Evolutionary conservation across 2,797 vertebrate species (phyloP), one percentile per base, ranked within the genome.

Genomic region (Sylvia borin): DNA sequence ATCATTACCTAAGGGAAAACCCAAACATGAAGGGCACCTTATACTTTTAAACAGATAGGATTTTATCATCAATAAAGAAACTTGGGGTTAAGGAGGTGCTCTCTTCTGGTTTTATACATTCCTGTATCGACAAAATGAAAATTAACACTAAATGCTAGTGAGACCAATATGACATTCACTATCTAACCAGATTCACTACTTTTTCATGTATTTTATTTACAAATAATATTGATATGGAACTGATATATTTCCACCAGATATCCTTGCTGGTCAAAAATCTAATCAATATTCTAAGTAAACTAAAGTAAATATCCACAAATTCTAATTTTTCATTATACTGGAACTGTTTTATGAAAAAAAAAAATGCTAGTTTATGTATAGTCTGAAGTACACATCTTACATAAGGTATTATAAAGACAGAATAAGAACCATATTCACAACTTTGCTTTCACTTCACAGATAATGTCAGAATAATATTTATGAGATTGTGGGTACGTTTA

Each of bases 401-500:
- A 55, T 61, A 82, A 87, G 11, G 21, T 51, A 87, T 50, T 65
- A 71, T 25, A 68, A 74, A 89, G 60, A 40, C 57, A 91, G 71
- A 91, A 68, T 18, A 82, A 81, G 47, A 60, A 78, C 7, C 0
- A 0, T 53, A 85, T 72, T 87, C 38, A 13, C 64, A 81, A 77
- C 18, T 83, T 78, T 34, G 27, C 25, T 82, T 85, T 79, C 61
- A 76, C 60, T 78, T 89, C 61, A 85, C 53, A 89, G 60, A 79
- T 74, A 75, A 81, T 36, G 38, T 77, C 68, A 65, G 50, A 64
- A 64, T 62, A 85, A 77, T 87, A 85, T 85, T 95, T 89, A 92
- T 45, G 58, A 92, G 68, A 92, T 77, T 80, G 57, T 48, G 65
- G 25, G 34, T 76, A 72, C 65, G 75, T 64, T 70, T 88, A 74